Percentiles rank a stretch among this genome's conserved stretches.
phyloP scores from a whole-genome alignment of 2,888 invertebrate species.

The Iselma pallidipennis region DNA sequence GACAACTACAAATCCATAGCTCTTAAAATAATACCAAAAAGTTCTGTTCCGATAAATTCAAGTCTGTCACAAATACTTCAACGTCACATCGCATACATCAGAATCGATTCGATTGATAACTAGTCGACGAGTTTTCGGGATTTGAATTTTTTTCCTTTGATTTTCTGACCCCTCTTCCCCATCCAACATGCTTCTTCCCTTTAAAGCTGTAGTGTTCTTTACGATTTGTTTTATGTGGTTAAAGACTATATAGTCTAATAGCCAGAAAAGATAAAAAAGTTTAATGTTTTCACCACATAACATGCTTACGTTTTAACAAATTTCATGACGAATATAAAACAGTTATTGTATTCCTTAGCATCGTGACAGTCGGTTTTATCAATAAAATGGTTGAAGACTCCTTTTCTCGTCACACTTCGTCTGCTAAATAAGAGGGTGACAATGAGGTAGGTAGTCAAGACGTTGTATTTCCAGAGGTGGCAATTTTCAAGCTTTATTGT shows the following conservation, averaged over 20 bases:
- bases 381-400: neutral
- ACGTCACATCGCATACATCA: too few relatives aligned
- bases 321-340: neutral
- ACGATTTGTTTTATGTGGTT: neutral
- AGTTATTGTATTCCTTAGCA: neutral
- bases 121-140: neutral
- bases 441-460: neutral
- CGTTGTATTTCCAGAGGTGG: neutral
- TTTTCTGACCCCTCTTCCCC: neutral
- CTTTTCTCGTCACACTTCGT: neutral
- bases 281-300: neutral
- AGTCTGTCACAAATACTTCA: too few relatives aligned
- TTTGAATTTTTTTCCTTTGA: neutral
- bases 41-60: too few relatives aligned
- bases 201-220: neutral
- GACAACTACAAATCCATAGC: too few relatives aligned
- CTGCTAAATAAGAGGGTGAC: neutral
- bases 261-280: neutral
- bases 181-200: too few relatives aligned
- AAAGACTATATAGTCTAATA: neutral
- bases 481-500: neutral
- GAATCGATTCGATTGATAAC: neutral
- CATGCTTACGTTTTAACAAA: neutral
- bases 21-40: too few relatives aligned
- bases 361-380: neutral